Conservation (phyloP, 2,113 vertebrate species). For the Xiphias gladius region DNA sequence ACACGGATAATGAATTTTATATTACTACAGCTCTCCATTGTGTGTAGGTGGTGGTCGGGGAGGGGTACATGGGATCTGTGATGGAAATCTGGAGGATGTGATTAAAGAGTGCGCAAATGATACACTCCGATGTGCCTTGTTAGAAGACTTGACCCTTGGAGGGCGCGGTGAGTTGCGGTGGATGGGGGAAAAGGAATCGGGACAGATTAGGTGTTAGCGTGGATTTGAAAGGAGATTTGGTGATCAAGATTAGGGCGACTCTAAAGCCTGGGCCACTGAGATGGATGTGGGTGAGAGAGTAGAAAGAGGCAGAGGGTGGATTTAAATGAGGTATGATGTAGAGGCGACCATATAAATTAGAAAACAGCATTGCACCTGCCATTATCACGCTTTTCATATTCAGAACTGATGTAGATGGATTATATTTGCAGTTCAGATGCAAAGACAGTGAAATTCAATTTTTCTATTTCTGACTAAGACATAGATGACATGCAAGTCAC, state of each 20-base stretch:
- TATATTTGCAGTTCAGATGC: constrained; percentile 24
- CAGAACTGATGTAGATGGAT: constrained; percentile 19
- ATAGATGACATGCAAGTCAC: constrained; percentile 4
- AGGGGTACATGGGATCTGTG: constrained; percentile 10
- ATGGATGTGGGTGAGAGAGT: not conserved
- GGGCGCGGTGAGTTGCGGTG: constrained; percentile 3
- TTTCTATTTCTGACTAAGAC: not conserved
- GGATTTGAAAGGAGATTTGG: constrained; percentile 52
- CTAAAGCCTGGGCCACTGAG: not conserved
- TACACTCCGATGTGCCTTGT: constrained; percentile 6
- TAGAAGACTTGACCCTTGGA: constrained; percentile 43
- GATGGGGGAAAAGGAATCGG: constrained; percentile 4
- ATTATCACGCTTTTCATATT: constrained; percentile 18
- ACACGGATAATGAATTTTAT: constrained; percentile 46
- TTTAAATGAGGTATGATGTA: constrained; percentile 3
- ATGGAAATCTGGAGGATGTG: constrained; percentile 47
- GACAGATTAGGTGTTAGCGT: not conserved
- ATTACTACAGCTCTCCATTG: constrained; percentile 39
- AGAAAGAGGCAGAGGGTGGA: not conserved
- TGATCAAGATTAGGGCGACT: constrained; percentile 20
- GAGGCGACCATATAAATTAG: constrained; percentile 19
- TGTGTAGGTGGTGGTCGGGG: constrained; percentile 29
- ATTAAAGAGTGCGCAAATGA: constrained; percentile 37
- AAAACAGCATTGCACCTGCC: not conserved
- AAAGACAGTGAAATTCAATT: constrained; percentile 16